Evolutionary conservation across 2,113 vertebrate genomes (phyloP), one percentile per base, ranked within the genome.

Genomic region (Sitta europaea): DNA sequence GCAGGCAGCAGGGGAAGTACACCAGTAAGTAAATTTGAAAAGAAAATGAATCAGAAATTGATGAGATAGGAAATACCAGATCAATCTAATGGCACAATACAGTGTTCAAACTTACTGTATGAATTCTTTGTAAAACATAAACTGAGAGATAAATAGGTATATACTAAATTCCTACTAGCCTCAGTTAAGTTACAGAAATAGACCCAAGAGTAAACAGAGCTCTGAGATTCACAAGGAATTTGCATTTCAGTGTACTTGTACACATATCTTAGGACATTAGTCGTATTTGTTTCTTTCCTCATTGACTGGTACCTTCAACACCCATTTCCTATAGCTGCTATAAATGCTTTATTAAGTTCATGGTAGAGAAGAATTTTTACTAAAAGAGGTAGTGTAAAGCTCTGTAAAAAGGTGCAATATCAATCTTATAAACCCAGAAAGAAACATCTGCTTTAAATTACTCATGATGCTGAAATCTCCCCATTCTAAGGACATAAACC

Each of bases 141-240:
- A 43, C 8, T 18, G 5, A 73, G 45, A 59, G 15, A 43, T 33
- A 11, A 10, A 47, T 43, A 50, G 0, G 0, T 28, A 4, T 5
- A 21, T 13, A 13, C 14, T 35, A 35, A 66, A 72, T 79, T 78
- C 20, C 15, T 11, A 45, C 75, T 80, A 67, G 21, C 17, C 11
- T 68, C 27, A 59, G 29, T 21, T 75, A 50, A 58, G 8, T 72
- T 83, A 50, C 11, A 72, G 9, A 76, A 83, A 51, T 42, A 38
- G 16, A 73, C 20, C 5, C 16, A 67, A 77, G 28, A 65, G 17
- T 19, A 73, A 74, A 67, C 10, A 45, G 20, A 58, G 9, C 36
- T 22, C 21, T 53, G 57, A 15, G 17, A n/a, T 54, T 45, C 54
- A 11, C 29, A 83, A 48, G 23, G 35, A 43, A 65, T 81, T 72